Evolutionary conservation across 2,888 invertebrate genomes (phyloP).

Genomic region (Masnerella sp.): DNA sequence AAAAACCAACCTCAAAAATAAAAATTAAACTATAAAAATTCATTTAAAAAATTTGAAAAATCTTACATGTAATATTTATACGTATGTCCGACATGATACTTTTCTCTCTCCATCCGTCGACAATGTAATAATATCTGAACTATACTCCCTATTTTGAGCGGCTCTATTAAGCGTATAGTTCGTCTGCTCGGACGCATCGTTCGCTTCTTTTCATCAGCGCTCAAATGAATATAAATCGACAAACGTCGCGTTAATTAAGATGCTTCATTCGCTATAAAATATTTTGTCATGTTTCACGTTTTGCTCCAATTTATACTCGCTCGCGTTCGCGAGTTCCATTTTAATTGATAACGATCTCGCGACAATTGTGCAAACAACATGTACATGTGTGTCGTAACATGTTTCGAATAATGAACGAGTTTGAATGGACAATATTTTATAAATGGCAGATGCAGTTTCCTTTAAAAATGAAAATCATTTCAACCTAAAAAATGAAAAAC

Average conservation of each 20-base stretch:
- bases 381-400: background rate
- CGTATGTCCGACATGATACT: slow-evolving; percentile 23
- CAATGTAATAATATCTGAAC: slow-evolving; percentile 48
- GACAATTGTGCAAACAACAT: slow-evolving; percentile 22
- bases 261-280: slow-evolving; percentile 12
- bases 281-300: slow-evolving; percentile 9
- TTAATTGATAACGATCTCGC: slow-evolving; percentile 27
- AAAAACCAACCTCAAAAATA: too few species aligned
- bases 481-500: too few species aligned
- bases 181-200: slow-evolving; percentile 26
- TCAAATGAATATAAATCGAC: slow-evolving; percentile 11
- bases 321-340: slow-evolving; percentile 10
- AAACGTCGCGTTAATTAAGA: slow-evolving; percentile 20
- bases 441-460: too few species aligned
- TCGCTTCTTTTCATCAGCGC: slow-evolving; percentile 26
- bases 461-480: too few species aligned
- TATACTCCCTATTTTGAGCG: slow-evolving; percentile 41
- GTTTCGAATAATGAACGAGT: background rate
- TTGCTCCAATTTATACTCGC: too few species aligned
- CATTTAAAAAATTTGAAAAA: too few species aligned
- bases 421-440: background rate
- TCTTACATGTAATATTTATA: slow-evolving; percentile 2
- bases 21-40: too few species aligned
- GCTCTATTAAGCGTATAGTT: slow-evolving; percentile 45
- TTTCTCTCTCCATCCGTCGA: slow-evolving; percentile 52